These are phyloP conservation scores for Peromyscus eremicus DNA, from an alignment of 2,797 vertebrate genomes.

Conservation along the genomic window DNA sequence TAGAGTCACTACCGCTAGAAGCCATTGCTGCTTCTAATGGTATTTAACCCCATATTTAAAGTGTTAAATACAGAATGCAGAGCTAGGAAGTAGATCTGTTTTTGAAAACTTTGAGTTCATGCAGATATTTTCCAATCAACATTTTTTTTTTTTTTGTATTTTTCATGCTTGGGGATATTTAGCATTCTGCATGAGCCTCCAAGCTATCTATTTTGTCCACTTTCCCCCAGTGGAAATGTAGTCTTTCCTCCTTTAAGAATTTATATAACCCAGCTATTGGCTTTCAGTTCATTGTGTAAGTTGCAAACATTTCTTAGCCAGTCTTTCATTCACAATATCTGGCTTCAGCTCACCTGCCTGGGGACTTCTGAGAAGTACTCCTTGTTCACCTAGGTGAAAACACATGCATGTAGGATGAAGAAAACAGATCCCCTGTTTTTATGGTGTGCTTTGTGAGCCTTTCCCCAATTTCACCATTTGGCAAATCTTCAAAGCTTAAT, in stretches of 20 bases:
- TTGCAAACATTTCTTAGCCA: not conserved
- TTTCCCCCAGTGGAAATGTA: not conserved
- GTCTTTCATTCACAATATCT: not conserved
- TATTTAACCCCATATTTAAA: not conserved
- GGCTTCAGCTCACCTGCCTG: not conserved
- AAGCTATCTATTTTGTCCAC: not conserved
- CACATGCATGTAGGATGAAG: not conserved
- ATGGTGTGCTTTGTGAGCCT: not conserved
- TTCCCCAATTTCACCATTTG: not conserved
- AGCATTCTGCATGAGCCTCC: not conserved
- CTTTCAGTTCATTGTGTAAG: not conserved
- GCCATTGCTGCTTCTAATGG: not conserved
- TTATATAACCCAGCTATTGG: not conserved
- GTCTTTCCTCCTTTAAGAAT: not conserved
- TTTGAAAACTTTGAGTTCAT: not conserved
- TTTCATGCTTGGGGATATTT: not conserved
- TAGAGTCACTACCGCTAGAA: not conserved
- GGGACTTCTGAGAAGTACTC: not conserved
- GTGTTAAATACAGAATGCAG: not conserved
- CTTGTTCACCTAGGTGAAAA: not conserved
- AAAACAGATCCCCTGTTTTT: not conserved
- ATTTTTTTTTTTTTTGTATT: too few species aligned
- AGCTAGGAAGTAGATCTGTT: not conserved
- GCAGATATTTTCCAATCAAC: not conserved
- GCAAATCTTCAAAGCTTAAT: not conserved